These are phyloP conservation scores for Pogonocherus hispidulus DNA, from an alignment of 2,888 invertebrate species.

Conservation along the genomic window DNA sequence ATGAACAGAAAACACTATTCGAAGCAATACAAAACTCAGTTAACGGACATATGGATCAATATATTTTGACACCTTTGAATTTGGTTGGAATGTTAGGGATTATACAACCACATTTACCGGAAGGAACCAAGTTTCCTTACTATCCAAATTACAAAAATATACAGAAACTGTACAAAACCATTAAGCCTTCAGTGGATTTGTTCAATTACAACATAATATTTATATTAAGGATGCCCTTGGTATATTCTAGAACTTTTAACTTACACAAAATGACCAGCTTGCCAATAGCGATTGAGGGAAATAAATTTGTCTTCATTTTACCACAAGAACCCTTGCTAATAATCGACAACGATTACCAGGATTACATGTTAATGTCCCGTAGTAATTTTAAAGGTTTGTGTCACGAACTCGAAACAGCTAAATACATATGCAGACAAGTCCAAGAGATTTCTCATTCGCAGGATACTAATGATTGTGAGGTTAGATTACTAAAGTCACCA, in stretches of 20 bases:
- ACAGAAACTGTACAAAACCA: constrained; percentile 24
- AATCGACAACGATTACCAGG: constrained; percentile 18
- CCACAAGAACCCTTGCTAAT: constrained; percentile 30
- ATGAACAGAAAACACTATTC: constrained; percentile 27
- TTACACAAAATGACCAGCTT: constrained; percentile 33
- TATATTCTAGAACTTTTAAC: constrained; percentile 23
- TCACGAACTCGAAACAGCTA: neutral
- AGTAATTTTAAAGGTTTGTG: constrained; percentile 26
- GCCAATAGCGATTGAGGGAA: neutral
- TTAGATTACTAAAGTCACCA: constrained; percentile 14
- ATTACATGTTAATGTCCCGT: constrained; percentile 27
- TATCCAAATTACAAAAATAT: constrained; percentile 24
- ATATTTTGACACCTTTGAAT: constrained; percentile 28
- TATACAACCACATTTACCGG: constrained; percentile 22
- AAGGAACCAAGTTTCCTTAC: constrained; percentile 31
- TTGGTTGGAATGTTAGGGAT: constrained; percentile 25
- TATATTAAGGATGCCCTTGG: constrained; percentile 25
- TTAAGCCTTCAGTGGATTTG: constrained; percentile 23
- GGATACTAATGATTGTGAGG: constrained; percentile 27
- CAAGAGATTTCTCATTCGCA: constrained; percentile 7
- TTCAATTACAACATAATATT: constrained; percentile 27
- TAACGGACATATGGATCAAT: constrained; percentile 25
- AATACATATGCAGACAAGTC: constrained; percentile 28
- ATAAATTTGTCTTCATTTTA: constrained; percentile 29
- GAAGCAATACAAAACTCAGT: constrained; percentile 27